Base-by-base conservation (phyloP, 2,113 vertebrate genomes). In the Opisthocomus hoazin region DNA sequence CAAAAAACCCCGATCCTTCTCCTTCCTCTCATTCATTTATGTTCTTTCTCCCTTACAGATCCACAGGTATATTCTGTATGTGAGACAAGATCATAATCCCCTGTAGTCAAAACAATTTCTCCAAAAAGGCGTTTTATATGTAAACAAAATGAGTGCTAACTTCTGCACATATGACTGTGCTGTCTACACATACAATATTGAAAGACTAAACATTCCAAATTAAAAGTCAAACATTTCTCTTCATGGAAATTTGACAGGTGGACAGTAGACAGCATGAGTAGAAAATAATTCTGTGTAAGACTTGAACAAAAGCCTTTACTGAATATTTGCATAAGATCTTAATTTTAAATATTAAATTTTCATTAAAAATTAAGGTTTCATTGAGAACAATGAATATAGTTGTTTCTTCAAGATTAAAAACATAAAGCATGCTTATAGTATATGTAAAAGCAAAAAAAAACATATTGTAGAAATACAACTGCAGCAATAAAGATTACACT, bases 51-150 rank as follows among this genome's bases (percentile, higher is more conserved):
- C 92, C 50, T 63, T 69, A 39, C 84, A 96, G 89, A 85, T 18
- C 27, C 27, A 78, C 82, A 94, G 87, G 84, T 71, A 41, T 43
- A 80, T 69, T 95, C 78, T 74, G 58, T 51, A 78, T 24, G 50
- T 30, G 50, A 84, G 58, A 84, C 15, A 95, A 95, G 60, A 94
- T 54, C 43, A 63, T 80, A 92, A 85, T 56, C 23, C 75, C 58
- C 34, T 73, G 64, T 51, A 93, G 65, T 45, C 60, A 90, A 91
- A 96, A 73, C 26, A 13, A 79, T 91, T 93, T 97, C 73, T 92
- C 61, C 58, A 83, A 56, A 89, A 84, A 65, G n/a, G 46, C 29
- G 23, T 57, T 95, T 92, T 79, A 90, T 45, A 87, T 37, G 20
- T 64, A 87, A 63, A 78, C 27, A 51, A 94, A 90, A 74, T 27